phyloP scores from a whole-genome alignment of 2,797 vertebrate genomes.

The Peromyscus melanophrys region DNA sequence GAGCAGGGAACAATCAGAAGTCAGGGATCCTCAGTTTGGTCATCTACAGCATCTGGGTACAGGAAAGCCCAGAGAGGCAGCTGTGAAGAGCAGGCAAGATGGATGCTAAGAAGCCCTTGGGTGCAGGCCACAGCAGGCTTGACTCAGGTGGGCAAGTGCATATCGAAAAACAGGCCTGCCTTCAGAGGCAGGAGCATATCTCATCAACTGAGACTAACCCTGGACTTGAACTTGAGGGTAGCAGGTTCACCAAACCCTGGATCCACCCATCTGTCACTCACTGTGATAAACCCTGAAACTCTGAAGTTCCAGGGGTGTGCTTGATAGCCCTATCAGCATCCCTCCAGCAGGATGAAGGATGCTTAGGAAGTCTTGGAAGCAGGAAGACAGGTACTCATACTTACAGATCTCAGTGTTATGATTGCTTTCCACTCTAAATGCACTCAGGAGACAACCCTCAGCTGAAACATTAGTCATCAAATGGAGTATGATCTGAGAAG shows the following conservation, averaged over 20 bases:
- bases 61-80: background rate
- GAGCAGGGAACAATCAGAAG: background rate
- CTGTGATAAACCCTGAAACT: background rate
- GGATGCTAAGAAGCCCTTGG: background rate
- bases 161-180: background rate
- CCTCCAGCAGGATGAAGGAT: background rate
- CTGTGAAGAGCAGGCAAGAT: background rate
- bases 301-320: background rate
- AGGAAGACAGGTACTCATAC: background rate
- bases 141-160: background rate
- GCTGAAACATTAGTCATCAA: background rate
- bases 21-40: background rate
- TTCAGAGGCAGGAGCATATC: background rate
- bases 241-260: background rate
- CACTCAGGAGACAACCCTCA: background rate
- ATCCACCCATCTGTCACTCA: background rate
- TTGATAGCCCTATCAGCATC: background rate
- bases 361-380: background rate
- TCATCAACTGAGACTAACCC: background rate
- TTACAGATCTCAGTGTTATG: background rate
- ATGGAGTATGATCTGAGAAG: background rate
- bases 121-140: background rate
- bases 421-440: background rate
- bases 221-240: background rate
- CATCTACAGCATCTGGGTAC: background rate